phyloP scores from a whole-genome alignment of 1,140 invertebrate genomes.

The Cephus cinctus region DNA sequence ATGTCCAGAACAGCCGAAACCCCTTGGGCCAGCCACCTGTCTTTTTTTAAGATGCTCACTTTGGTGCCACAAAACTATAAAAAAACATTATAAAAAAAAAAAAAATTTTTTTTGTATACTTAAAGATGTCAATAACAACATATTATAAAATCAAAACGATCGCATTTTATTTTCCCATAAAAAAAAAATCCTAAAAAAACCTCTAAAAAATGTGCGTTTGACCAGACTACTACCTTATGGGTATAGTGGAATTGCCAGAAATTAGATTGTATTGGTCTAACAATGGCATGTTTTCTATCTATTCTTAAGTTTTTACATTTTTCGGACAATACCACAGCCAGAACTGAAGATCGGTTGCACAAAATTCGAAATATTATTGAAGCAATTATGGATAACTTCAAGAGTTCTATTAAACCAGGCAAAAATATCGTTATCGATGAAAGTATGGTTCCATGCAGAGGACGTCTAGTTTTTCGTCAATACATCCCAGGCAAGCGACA shows the following conservation, averaged over 20 bases:
- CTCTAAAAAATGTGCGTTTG: too few relatives aligned
- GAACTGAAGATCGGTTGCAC: slow-evolving; percentile 4
- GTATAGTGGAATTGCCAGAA: slow-evolving; percentile 13
- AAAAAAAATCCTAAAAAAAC: too few relatives aligned
- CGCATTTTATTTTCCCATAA: too few relatives aligned
- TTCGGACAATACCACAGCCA: slow-evolving; percentile 15
- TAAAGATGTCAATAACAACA: too few relatives aligned
- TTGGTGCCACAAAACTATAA: too few relatives aligned
- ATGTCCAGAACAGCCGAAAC: too few relatives aligned
- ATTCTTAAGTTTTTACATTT: slow-evolving; percentile 27
- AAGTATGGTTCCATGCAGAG: slow-evolving; percentile 26
- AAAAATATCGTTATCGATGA: slow-evolving; percentile 33
- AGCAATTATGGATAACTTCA: slow-evolving; percentile 9
- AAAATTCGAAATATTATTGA: slow-evolving; percentile 12
- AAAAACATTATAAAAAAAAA: too few relatives aligned
- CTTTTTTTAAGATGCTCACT: too few relatives aligned
- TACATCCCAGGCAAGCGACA: slow-evolving; percentile 42
- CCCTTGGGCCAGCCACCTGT: too few relatives aligned
- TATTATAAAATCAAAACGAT: too few relatives aligned
- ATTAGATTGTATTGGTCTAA: slow-evolving; percentile 26
- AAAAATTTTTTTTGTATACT: too few relatives aligned
- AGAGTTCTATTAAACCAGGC: slow-evolving; percentile 10
- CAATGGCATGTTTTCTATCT: slow-evolving; percentile 22
- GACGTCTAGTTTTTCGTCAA: slow-evolving; percentile 29
- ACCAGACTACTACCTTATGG: slow-evolving; percentile 23